Conservation (phyloP, 2,888 invertebrate genomes). For the Theodoxus fluviatilis region DNA sequence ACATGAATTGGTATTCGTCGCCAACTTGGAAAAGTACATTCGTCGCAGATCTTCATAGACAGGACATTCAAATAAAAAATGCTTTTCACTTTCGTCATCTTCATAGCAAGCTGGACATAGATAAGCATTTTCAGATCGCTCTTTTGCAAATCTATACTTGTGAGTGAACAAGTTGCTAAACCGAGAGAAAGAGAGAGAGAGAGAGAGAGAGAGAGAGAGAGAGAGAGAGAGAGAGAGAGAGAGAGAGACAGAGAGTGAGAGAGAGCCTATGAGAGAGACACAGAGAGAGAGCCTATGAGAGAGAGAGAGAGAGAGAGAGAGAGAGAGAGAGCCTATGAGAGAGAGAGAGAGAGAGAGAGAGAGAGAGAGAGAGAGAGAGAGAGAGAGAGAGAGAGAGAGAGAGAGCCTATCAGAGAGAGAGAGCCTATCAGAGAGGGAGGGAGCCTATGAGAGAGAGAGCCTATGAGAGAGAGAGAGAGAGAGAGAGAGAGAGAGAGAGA, state of each 20-base stretch:
- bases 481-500: too few relatives aligned
- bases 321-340: constrained; percentile 21
- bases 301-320: constrained; percentile 8
- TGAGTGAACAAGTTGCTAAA: too few relatives aligned
- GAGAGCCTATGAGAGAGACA: neutral
- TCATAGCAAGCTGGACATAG: too few relatives aligned
- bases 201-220: constrained; percentile 21
- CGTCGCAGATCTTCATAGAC: too few relatives aligned
- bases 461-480: too few relatives aligned
- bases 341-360: constrained; percentile 22
- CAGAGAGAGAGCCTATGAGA: neutral
- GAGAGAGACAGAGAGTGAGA: neutral
- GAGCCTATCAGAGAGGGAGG: neutral
- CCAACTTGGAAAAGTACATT: too few relatives aligned
- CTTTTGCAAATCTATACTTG: too few relatives aligned
- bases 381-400: constrained; percentile 20
- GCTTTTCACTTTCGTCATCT: too few relatives aligned
- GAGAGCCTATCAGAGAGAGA: constrained; percentile 5
- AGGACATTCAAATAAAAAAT: too few relatives aligned
- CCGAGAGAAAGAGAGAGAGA: constrained; percentile 25
- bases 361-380: neutral
- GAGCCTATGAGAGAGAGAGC: too few relatives aligned
- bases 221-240: constrained; percentile 6
- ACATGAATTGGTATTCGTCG: too few relatives aligned
- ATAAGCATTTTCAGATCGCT: too few relatives aligned